Conservation (phyloP, 2,113 vertebrate species). For the Oreochromis niloticus region DNA sequence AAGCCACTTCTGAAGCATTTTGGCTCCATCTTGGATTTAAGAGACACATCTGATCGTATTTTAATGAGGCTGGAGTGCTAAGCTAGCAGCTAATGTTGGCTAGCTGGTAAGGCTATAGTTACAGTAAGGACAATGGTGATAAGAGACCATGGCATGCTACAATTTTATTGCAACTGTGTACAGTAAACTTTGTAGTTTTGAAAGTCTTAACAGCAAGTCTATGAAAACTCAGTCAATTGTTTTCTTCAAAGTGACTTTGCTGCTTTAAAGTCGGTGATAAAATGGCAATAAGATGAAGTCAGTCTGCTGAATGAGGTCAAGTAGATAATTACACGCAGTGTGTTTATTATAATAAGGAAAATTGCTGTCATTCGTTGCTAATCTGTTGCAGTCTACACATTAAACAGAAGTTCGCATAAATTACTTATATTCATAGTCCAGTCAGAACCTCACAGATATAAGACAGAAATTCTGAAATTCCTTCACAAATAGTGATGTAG, state of each 20-base stretch:
- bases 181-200: not conserved
- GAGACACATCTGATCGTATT: not conserved
- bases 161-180: not conserved
- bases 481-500: not conserved
- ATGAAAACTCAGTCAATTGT: not conserved
- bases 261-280: fast-evolving
- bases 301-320: not conserved
- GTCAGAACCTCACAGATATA: not conserved
- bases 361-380: not conserved
- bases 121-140: no score
- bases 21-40: not conserved
- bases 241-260: not conserved
- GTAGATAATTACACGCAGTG: not conserved
- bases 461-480: not conserved
- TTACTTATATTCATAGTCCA: not conserved
- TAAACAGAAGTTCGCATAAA: not conserved
- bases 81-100: not conserved
- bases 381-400: not conserved
- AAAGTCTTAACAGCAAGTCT: not conserved
- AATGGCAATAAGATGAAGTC: not conserved
- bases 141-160: not conserved
- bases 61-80: not conserved
- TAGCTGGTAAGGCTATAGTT: not conserved
- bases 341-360: not conserved
- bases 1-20: not conserved